Evolutionary conservation across 2,797 vertebrate species (phyloP), one percentile per base, ranked within the genome.

Genomic region (Simalia tracyae): DNA sequence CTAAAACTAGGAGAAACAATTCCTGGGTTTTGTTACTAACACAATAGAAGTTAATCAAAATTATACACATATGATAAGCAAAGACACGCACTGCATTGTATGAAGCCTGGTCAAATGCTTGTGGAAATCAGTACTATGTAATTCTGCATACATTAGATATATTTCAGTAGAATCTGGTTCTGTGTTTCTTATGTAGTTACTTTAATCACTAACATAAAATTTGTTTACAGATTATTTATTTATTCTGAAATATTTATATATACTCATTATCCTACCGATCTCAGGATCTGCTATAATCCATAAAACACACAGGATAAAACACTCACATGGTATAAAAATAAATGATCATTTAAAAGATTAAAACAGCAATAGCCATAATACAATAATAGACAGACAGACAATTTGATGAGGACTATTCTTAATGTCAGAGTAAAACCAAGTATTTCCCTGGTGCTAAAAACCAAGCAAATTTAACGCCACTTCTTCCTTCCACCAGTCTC

Each of bases 181-280:
- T 92, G 7, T 57, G 22, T 56, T 68, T 85, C 0, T 0, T 59
- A 87, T 76, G 50, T 56, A 76, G 46, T 87, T 94, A 90, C 87
- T 89, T 91, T 28, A 93, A 10, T 36, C 50, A 57, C 19, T 31
- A 42, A 36, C 9, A 88, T 89, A 60, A 93, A 96, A 93, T 4
- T 1, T 87, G 2, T 50, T 94, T 93, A 89, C 19, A 19, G 68
- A 22, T 76, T 42, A 31, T 86, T 14, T 57, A 17, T n/a, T 56
- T 56, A n/a, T 54, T 56, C 84, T 86, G 26, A n/a, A 56, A 86
- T 2, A 56, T 86, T 28, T 8, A 86, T 14, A 86, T 28, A 11
- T 56, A 8, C 50, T 17, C 15, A 28, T 85, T 85, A 42, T 81
- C 72, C 36, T 81, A 81, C 3, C 42, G 19, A 11, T 81, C 36